Conservation (phyloP, 2,888 invertebrate species). For the Drosophila nigricruria region DNA sequence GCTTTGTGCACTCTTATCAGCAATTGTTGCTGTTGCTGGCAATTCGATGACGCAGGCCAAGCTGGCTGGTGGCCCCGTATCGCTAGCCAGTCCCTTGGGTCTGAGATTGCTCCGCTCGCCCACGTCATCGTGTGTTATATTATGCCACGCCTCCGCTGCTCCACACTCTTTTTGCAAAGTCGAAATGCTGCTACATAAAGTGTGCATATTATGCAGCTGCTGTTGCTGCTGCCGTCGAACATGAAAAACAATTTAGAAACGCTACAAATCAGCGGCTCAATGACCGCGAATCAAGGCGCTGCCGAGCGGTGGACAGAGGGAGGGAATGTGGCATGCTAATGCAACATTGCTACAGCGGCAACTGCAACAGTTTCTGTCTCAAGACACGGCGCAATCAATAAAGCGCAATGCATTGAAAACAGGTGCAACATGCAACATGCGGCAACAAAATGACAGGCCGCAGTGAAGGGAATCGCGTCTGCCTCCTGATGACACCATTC, state of each 20-base stretch:
- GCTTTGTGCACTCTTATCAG: conserved; percentile 41
- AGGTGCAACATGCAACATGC: conserved; percentile 66
- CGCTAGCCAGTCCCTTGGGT: conserved; percentile 23
- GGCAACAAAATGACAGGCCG: conserved; percentile 54
- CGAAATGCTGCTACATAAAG: conserved; percentile 64
- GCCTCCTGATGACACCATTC: conserved; percentile 73
- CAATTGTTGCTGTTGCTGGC: conserved; percentile 9
- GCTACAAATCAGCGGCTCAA: conserved; percentile 80
- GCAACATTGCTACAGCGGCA: conserved; percentile 55
- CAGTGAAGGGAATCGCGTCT: conserved; percentile 63
- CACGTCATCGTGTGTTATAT: conserved; percentile 34
- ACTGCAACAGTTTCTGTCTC: conserved; percentile 17
- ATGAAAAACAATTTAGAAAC: conserved; percentile 79
- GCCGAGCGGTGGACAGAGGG: conserved; percentile 30
- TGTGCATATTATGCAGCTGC: conserved; percentile 74
- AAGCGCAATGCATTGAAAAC: conserved; percentile 68
- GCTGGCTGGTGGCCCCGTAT: conserved; percentile 5
- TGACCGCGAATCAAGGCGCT: conserved; percentile 60
- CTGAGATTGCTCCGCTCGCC: conserved; percentile 31
- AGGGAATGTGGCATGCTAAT: conserved; percentile 54
- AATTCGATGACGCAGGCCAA: conserved; percentile 13
- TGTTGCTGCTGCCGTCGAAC: conserved; percentile 59
- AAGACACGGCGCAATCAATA: conserved; percentile 65
- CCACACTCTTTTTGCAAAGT: background rate
- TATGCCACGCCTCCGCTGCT: conserved; percentile 8